Percentiles rank a stretch among this genome's conserved stretches.
Conservation (phyloP, 2,888 invertebrate genomes). For the Teleogryllus oceanicus region DNA sequence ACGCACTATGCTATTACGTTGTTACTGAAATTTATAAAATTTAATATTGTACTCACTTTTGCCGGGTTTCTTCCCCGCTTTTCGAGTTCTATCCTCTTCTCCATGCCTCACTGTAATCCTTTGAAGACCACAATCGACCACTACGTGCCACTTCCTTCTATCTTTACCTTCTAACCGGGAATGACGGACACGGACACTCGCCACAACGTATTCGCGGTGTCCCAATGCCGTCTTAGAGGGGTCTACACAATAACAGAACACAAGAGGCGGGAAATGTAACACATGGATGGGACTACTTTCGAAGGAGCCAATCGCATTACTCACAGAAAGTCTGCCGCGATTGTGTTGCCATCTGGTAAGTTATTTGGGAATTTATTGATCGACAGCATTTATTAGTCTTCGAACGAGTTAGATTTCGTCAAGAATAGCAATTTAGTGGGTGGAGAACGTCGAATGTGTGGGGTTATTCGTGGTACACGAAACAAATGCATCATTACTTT, state of each 20-base stretch:
- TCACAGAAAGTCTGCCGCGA: constrained; percentile 25
- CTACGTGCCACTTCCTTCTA: constrained; percentile 41
- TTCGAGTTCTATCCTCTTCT: constrained; percentile 93
- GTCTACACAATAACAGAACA: constrained; percentile 44
- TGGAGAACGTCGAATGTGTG: no score
- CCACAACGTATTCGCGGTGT: constrained; percentile 40
- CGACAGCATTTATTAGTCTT: constrained; percentile 25
- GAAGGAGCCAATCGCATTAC: constrained; percentile 44
- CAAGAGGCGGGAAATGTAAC: constrained; percentile 48
- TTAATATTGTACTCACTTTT: constrained; percentile 65
- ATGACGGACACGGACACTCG: constrained; percentile 48
- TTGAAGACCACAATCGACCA: constrained; percentile 40
- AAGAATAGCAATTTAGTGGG: no score
- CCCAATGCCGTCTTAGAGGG: constrained; percentile 43
- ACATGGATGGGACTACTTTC: constrained; percentile 47
- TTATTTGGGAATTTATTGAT: constrained; percentile 34
- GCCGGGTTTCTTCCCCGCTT: constrained; percentile 85
- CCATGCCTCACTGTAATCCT: constrained; percentile 58
- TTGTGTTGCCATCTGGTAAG: constrained; percentile 32
- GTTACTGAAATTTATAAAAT: background rate
- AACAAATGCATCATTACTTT: no score
- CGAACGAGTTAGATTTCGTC: background rate
- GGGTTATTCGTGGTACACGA: no score
- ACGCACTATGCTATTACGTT: background rate
- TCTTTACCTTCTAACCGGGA: constrained; percentile 47